Percentiles rank a stretch among this genome's conserved stretches.
These are phyloP conservation scores for Leptopilina myrica DNA, from an alignment of 2,888 invertebrate genomes.

Conservation along the genomic window DNA sequence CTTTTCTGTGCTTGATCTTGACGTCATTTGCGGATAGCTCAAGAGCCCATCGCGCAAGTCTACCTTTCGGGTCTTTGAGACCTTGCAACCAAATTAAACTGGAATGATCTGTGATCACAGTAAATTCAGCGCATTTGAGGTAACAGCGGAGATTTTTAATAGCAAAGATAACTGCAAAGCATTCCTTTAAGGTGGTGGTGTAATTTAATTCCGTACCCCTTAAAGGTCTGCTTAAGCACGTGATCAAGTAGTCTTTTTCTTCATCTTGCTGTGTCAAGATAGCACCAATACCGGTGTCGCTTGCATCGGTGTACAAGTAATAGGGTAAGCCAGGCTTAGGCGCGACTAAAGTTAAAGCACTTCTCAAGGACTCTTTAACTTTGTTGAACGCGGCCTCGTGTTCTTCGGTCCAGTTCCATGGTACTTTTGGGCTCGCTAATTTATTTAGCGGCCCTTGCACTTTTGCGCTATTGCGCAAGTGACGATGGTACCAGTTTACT, in stretches of 20 bases:
- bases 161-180: no score
- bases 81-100: conserved; percentile 55
- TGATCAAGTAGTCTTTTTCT: not conserved
- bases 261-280: not conserved
- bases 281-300: not conserved
- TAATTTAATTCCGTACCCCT: not conserved
- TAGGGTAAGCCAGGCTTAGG: not conserved
- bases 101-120: conserved; percentile 54
- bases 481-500: no score
- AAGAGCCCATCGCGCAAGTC: conserved; percentile 54
- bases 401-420: not conserved
- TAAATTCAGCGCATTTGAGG: conserved; percentile 43
- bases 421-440: conserved; percentile 1
- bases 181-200: no score
- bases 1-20: not conserved
- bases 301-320: not conserved
- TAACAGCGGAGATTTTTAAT: no score
- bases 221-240: conserved; percentile 6
- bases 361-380: not conserved
- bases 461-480: no score
- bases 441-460: not conserved
- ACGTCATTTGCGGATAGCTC: not conserved
- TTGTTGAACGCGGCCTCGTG: not conserved
- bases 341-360: conserved; percentile 11
- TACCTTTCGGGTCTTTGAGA: conserved; percentile 54